phyloP scores from a whole-genome alignment of 2,888 invertebrate genomes.

The Digitonthophagus gazella region DNA sequence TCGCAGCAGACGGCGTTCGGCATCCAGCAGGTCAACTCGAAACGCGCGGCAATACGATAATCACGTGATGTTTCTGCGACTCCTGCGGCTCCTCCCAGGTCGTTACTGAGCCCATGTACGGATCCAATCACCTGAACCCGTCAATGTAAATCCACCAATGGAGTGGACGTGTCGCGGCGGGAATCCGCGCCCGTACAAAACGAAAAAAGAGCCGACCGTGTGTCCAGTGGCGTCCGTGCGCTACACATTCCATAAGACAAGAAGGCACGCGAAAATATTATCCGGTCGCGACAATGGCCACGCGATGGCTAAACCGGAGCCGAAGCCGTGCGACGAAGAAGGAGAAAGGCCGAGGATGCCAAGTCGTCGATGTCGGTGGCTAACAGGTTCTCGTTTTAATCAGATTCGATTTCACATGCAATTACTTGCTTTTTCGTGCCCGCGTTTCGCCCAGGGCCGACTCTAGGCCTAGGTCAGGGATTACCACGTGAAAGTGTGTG shows the following conservation, averaged over 20 bases:
- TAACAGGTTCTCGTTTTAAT: constrained; percentile 43
- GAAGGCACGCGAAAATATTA: constrained; percentile 29
- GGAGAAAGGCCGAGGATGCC: constrained; percentile 21
- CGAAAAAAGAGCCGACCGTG: constrained; percentile 24
- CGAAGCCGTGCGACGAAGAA: constrained; percentile 8
- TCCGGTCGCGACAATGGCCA: constrained; percentile 24
- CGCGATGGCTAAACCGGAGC: constrained; percentile 20
- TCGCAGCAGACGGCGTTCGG: neutral
- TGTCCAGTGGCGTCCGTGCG: constrained; percentile 33
- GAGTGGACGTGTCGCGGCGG: constrained; percentile 33
- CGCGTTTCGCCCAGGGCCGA: constrained; percentile 33
- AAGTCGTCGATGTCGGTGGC: constrained; percentile 32
- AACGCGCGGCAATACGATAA: neutral
- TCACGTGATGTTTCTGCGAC: constrained; percentile 13
- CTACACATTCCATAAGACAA: constrained; percentile 32
- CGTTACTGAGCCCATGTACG: constrained; percentile 24
- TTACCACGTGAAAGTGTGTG: neutral
- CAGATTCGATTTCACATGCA: constrained; percentile 40
- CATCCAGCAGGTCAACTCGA: neutral
- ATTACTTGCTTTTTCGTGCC: constrained; percentile 39
- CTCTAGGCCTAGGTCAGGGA: constrained; percentile 11
- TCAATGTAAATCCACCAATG: constrained; percentile 33
- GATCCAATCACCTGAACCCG: constrained; percentile 33
- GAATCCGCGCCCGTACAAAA: constrained; percentile 27
- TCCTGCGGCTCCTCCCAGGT: constrained; percentile 22